phyloP scores from a whole-genome alignment of 2,888 invertebrate genomes.

The Drosophila kokeensis region DNA sequence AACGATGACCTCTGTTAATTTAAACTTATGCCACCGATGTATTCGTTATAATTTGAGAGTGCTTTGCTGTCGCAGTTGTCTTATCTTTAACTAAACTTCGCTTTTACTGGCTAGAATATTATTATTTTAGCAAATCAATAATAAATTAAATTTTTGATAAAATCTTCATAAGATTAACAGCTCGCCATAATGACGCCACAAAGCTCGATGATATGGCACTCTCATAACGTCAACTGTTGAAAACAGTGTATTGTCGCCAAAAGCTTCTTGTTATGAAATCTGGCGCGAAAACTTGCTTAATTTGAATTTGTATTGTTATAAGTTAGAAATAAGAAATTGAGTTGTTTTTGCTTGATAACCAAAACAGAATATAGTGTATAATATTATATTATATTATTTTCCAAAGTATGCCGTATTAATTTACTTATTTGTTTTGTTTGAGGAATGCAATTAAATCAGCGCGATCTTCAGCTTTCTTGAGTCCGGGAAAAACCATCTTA shows the following conservation, averaged over 20 bases:
- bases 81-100: background rate
- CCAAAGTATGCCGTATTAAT: background rate
- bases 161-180: background rate
- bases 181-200: background rate
- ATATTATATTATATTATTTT: background rate
- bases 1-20: background rate
- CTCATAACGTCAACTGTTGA: background rate
- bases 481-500: constrained; percentile 99
- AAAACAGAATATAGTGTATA: background rate
- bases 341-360: background rate
- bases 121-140: background rate
- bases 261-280: constrained; percentile 1
- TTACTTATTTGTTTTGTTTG: constrained; percentile 85
- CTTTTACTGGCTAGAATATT: background rate
- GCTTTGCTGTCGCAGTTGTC: no score
- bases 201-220: constrained; percentile 5
- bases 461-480: constrained; percentile 97
- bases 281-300: background rate
- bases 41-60: background rate
- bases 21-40: background rate
- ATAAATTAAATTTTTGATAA: background rate
- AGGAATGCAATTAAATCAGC: constrained; percentile 97
- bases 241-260: background rate
- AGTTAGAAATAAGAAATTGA: background rate
- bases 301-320: background rate